Conservation (phyloP, 2,888 invertebrate genomes). For the Matsumyia berberina region DNA sequence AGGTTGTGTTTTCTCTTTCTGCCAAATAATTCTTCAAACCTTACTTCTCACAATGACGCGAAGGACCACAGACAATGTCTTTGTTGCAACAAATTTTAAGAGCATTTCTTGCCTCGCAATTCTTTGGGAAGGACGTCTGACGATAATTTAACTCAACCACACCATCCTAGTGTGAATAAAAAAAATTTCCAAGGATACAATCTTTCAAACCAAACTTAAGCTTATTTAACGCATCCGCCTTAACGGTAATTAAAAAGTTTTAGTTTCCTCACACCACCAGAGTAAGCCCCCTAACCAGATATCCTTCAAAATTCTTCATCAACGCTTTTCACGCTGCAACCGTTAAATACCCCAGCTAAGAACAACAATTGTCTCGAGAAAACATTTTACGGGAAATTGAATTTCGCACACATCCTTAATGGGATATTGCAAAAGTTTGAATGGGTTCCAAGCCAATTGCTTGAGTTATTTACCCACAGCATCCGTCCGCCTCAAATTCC, state of each 20-base stretch:
- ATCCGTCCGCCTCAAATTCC: conserved; percentile 21
- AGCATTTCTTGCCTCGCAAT: no score
- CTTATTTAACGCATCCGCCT: conserved; percentile 34
- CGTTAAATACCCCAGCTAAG: conserved; percentile 33
- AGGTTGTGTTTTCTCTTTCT: no score
- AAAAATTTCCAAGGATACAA: no score
- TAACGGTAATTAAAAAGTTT: conserved; percentile 38
- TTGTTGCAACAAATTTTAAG: no score
- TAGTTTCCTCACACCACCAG: neutral
- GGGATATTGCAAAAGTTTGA: conserved; percentile 75
- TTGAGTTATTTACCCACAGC: conserved; percentile 46
- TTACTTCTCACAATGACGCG: no score
- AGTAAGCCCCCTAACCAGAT: neutral
- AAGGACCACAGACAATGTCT: no score
- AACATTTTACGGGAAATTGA: conserved; percentile 68
- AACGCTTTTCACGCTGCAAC: conserved; percentile 27
- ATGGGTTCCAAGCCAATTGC: conserved; percentile 65
- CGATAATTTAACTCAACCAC: no score
- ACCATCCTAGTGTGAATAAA: no score
- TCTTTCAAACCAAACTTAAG: neutral
- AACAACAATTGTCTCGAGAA: conserved; percentile 62
- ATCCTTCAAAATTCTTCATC: conserved; percentile 23
- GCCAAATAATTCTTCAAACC: no score
- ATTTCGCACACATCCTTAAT: conserved; percentile 65
- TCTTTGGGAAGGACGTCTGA: no score